Evolutionary conservation across 2,797 vertebrate genomes (phyloP).

Genomic region (Ctenosaura bakeri): DNA sequence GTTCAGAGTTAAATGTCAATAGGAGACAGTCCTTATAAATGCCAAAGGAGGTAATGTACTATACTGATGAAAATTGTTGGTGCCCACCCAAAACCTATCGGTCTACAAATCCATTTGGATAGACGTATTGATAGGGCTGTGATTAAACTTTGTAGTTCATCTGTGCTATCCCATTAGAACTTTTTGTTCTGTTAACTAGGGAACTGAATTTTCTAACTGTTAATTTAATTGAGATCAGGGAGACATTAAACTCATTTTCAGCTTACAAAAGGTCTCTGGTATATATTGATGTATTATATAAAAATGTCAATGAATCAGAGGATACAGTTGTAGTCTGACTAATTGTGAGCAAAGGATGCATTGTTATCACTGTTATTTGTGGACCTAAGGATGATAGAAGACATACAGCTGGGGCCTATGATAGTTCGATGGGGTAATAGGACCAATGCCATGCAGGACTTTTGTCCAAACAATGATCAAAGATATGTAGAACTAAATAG

Average conservation of each 20-base stretch:
- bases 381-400: not conserved
- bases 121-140: constrained; percentile 9
- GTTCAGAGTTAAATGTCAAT: not conserved
- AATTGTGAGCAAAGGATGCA: not conserved
- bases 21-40: not conserved
- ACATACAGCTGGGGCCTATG: not conserved
- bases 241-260: not conserved
- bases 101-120: constrained; percentile 44
- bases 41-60: constrained; percentile 32
- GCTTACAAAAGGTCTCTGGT: not conserved
- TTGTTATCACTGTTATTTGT: not conserved
- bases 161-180: constrained; percentile 34
- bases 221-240: not conserved
- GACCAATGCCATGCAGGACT: not conserved
- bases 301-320: not conserved
- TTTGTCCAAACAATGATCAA: no score
- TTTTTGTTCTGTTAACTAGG: constrained; percentile 27
- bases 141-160: constrained; percentile 43
- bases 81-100: constrained; percentile 39
- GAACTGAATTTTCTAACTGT: not conserved
- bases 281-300: not conserved
- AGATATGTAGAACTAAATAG: not conserved
- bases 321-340: not conserved
- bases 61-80: constrained; percentile 57
- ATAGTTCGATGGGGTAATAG: not conserved